Evolutionary conservation across 2,888 invertebrate genomes (phyloP), one percentile per base, ranked within the genome.

Genomic region (Cheilosia soror): DNA sequence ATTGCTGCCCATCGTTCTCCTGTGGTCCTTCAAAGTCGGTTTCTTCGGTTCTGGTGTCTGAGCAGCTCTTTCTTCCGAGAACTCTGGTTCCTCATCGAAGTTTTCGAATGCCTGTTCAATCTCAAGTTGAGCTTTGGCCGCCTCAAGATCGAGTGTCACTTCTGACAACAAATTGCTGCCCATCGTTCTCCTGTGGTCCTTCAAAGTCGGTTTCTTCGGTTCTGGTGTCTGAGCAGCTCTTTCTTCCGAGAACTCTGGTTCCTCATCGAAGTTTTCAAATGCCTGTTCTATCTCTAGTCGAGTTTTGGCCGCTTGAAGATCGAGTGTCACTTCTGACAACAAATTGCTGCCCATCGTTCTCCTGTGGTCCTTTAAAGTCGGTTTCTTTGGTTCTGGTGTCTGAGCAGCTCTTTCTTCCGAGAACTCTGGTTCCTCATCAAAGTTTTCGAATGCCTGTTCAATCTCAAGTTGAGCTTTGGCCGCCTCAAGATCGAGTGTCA

Each of bases 31-130:
- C 0, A 9, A 0, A 31, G 15, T 2, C 2, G 13, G 15, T n/a
- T 57, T 86, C 7, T 40, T 62, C 11, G 20, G 58, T 42, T 79
- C 75, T 1, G 68, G 68, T n/a, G 68, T 86, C 40, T 62, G 27
- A 0, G 6, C 71, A 11, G 6, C 6, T 20, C 71, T 44, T 15
- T 53, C 9, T 4, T 20, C 2, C 0, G 25, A 2, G 5, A 55
- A 29, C 27, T 53, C 55, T 7, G 73, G 80, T 2, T 75, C 15
- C 4, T 68, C 73, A 13, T 73, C 40, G 25, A 80, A 80, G 25
- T 73, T 75, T n/a, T 73, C 53, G 40, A 80, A 75, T 2, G 73
- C 80, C 7, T 62, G 31, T 13, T 80, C 80, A 49, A 68, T 40
- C 20, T 75, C 73, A 1, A 44, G 51, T 7, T 80, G 13, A 11